Percentiles rank a stretch among this genome's conserved stretches.
phyloP scores from a whole-genome alignment of 2,797 vertebrate genomes.

The Steatocranus sp. region DNA sequence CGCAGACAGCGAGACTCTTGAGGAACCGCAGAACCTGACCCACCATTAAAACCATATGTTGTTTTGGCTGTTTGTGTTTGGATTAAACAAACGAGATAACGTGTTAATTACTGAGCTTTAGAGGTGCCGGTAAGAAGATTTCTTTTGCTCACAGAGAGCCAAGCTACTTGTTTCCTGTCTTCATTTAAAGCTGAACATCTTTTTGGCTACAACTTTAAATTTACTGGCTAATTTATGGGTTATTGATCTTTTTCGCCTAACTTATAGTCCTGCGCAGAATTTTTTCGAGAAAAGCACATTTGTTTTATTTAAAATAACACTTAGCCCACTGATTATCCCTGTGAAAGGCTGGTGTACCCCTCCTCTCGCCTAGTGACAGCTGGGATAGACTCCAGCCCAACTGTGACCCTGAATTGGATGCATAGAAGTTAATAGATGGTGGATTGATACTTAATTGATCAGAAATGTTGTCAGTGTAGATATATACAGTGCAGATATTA shows the following conservation, averaged over 20 bases:
- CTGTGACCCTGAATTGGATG: too few species aligned
- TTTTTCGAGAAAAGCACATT: background rate
- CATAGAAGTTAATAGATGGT: too few species aligned
- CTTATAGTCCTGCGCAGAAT: background rate
- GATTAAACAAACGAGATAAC: conserved; percentile 17
- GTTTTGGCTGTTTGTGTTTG: background rate
- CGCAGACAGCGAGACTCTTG: background rate
- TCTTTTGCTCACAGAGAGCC: background rate
- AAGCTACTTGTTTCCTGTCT: background rate
- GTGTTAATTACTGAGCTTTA: background rate
- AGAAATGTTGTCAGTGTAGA: background rate
- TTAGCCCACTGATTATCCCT: background rate
- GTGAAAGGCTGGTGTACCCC: too few species aligned
- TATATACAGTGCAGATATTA: background rate
- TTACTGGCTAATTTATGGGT: background rate
- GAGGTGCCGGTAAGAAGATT: background rate
- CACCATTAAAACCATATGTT: background rate
- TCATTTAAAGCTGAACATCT: background rate
- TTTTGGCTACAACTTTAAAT: background rate
- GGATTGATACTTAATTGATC: background rate
- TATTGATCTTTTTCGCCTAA: background rate
- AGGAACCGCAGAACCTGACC: background rate
- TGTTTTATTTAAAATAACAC: background rate
- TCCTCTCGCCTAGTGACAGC: too few species aligned
- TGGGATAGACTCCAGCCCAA: too few species aligned